phyloP scores from a whole-genome alignment of 1,140 invertebrate species.

The Ceratitis capitata region DNA sequence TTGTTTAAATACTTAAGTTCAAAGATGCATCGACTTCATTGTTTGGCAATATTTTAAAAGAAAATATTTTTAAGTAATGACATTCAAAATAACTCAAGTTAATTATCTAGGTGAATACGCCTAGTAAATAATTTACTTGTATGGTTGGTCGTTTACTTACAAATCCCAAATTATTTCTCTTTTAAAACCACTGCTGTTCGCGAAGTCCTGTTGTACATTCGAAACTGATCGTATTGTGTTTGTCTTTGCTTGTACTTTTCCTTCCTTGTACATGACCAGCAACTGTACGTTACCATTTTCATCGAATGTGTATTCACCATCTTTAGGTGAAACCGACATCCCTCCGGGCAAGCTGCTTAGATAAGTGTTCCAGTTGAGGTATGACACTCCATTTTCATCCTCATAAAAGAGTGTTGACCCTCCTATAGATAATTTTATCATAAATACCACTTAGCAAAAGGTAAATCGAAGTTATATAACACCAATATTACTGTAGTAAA shows the following conservation, averaged over 20 bases:
- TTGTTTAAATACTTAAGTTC: too few relatives aligned
- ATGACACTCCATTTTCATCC: neutral
- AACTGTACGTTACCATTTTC: neutral
- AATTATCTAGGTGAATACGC: neutral
- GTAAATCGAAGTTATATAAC: neutral
- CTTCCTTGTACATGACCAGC: too few relatives aligned
- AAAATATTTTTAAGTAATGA: neutral
- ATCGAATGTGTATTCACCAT: neutral
- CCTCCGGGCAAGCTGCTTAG: neutral
- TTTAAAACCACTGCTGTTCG: conserved; percentile 72
- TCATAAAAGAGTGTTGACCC: neutral
- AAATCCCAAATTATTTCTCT: conserved; percentile 52
- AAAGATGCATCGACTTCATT: too few relatives aligned
- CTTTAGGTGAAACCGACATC: neutral
- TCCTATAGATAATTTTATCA: neutral
- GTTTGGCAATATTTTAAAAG: too few relatives aligned
- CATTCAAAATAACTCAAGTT: neutral
- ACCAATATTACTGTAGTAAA: neutral
- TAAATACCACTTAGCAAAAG: neutral
- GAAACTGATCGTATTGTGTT: neutral
- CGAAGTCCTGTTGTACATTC: conserved; percentile 10
- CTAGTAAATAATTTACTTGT: neutral
- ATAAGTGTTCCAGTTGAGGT: neutral
- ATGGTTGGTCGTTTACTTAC: neutral
- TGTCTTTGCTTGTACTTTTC: neutral